Conservation (phyloP, 2,797 vertebrate species). For the Paratrypauchen microcephalus region DNA sequence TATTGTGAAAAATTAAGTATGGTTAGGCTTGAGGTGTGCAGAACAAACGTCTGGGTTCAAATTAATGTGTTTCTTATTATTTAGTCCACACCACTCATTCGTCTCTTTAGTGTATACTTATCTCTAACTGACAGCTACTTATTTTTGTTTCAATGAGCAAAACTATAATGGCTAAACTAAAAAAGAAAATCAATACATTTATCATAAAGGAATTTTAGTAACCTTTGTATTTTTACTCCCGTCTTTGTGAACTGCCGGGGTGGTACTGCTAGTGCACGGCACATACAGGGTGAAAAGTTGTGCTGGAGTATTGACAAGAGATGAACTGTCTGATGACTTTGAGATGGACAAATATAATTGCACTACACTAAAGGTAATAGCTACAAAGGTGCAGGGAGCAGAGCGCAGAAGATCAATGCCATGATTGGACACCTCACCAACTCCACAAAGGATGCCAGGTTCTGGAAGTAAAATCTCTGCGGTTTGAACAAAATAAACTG, state of each 20-base stretch:
- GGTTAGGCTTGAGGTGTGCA: neutral
- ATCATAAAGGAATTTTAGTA: neutral
- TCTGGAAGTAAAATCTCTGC: slow-evolving; percentile 18
- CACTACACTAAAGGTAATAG: slow-evolving; percentile 27
- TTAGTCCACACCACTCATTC: neutral
- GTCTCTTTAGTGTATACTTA: neutral
- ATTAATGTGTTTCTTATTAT: neutral
- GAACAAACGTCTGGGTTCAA: neutral
- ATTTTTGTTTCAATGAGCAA: too few relatives aligned
- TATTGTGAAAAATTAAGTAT: too few relatives aligned
- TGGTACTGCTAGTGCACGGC: neutral
- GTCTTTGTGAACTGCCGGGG: neutral
- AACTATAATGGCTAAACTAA: neutral
- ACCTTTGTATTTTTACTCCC: neutral
- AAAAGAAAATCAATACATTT: neutral
- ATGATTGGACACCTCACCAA: slow-evolving; percentile 35
- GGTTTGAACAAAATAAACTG: slow-evolving; percentile 18
- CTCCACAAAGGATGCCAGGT: slow-evolving; percentile 15
- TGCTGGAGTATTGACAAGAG: neutral
- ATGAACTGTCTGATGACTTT: slow-evolving; percentile 28
- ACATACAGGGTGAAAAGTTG: neutral
- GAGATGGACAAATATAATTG: slow-evolving; percentile 37
- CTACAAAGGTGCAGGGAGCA: slow-evolving; percentile 12
- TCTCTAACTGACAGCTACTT: neutral
- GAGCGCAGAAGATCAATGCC: slow-evolving; percentile 21